These are phyloP conservation scores for Frankliniella fusca DNA, from an alignment of 2,888 invertebrate genomes.

Conservation along the genomic window DNA sequence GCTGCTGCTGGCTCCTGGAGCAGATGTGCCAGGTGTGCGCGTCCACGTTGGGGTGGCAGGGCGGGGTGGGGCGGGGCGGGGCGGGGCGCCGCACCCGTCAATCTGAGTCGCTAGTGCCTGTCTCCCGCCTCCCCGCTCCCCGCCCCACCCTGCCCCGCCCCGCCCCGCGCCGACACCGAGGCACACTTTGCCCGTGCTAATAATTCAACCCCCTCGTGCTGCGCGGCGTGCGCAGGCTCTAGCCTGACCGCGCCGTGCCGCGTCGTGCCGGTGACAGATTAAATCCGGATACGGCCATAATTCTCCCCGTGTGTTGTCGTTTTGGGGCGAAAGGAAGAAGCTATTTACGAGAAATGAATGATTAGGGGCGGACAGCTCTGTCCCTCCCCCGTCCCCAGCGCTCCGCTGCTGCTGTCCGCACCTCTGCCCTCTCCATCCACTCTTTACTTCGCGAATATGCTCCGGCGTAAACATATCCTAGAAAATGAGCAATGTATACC, in stretches of 20 bases:
- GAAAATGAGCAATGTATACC: too few relatives aligned
- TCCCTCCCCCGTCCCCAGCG: too few relatives aligned
- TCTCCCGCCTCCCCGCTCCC: not conserved
- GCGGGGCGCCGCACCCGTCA: not conserved
- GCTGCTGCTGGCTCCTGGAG: too few relatives aligned
- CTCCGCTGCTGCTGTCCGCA: too few relatives aligned
- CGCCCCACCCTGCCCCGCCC: not conserved
- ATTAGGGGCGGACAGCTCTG: too few relatives aligned
- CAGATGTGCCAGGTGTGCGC: not conserved
- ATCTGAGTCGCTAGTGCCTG: not conserved
- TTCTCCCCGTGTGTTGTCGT: constrained; percentile 32
- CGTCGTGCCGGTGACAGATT: not conserved
- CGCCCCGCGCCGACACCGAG: not conserved
- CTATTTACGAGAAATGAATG: not conserved
- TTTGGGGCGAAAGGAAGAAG: not conserved
- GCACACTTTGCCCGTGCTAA: not conserved
- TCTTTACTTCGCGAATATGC: too few relatives aligned
- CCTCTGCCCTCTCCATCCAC: too few relatives aligned
- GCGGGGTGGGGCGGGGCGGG: not conserved
- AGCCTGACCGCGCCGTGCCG: not conserved
- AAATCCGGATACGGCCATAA: constrained; percentile 32
- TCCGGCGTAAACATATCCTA: too few relatives aligned
- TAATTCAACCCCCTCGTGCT: not conserved
- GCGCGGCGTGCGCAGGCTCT: not conserved
- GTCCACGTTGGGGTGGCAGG: not conserved